Conservation (phyloP, 53 echinoderm and acorn worm species). For the Patiria pectinifera region DNA sequence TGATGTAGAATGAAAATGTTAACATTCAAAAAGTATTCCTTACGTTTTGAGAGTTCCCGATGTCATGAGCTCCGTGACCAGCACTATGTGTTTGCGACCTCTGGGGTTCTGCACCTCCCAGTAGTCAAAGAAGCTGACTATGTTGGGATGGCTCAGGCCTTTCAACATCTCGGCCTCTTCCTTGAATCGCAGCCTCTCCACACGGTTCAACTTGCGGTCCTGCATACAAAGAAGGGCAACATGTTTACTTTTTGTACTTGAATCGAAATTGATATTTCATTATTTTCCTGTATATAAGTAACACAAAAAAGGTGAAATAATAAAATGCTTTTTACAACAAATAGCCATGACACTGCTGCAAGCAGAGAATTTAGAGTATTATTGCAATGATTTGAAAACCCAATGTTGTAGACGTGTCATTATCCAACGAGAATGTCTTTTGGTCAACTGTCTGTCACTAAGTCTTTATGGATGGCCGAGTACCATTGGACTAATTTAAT, state of each 20-base stretch:
- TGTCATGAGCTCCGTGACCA: constrained; percentile 99
- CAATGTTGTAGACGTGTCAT: too few relatives aligned
- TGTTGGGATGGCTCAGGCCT: constrained; percentile 97
- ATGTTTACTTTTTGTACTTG: background rate
- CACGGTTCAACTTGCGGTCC: constrained; percentile 89
- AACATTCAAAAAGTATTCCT: constrained; percentile 31
- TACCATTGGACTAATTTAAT: too few relatives aligned
- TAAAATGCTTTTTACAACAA: too few relatives aligned
- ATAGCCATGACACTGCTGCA: too few relatives aligned
- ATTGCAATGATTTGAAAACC: too few relatives aligned
- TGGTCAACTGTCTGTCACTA: too few relatives aligned
- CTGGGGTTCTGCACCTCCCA: constrained; percentile 84
- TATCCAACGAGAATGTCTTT: too few relatives aligned
- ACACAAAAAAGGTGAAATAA: too few relatives aligned
- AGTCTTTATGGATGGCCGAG: too few relatives aligned
- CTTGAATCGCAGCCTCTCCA: constrained; percentile 93
- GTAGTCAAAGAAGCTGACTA: constrained; percentile 97
- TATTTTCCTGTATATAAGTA: too few relatives aligned
- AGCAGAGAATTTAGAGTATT: too few relatives aligned
- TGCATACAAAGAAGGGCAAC: constrained; percentile 9
- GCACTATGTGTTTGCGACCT: constrained; percentile 92
- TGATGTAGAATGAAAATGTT: background rate
- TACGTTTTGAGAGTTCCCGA: constrained; percentile 99
- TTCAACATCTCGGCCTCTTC: constrained; percentile 99
- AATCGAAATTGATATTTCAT: too few relatives aligned